phyloP scores from a whole-genome alignment of 2,888 invertebrate genomes.

The Limnephilus marmoratus region DNA sequence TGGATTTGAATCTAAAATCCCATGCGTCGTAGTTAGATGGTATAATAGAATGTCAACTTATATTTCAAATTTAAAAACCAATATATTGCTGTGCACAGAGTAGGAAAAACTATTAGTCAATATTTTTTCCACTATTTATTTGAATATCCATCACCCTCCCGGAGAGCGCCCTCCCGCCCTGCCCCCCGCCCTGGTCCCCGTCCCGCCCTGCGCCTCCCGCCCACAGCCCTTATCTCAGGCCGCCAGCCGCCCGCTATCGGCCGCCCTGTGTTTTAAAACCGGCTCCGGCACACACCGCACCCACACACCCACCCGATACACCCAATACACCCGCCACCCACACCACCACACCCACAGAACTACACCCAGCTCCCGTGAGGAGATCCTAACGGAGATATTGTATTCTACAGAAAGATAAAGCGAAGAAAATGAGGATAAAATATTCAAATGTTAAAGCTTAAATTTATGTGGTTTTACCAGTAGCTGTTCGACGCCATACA shows the following conservation, averaged over 20 bases:
- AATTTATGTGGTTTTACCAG: background rate
- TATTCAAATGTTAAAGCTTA: background rate
- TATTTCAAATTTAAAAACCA: background rate
- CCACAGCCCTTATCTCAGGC: constrained; percentile 67
- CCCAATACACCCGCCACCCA: background rate
- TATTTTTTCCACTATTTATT: constrained; percentile 25
- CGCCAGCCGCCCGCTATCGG: constrained; percentile 66
- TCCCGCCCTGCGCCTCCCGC: constrained; percentile 17
- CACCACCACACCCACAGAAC: background rate
- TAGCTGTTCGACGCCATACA: constrained; percentile 2
- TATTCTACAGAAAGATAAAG: background rate
- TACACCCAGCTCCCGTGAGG: constrained; percentile 2
- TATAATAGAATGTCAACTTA: background rate
- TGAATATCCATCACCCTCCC: constrained; percentile 4
- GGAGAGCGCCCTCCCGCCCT: constrained; percentile 22
- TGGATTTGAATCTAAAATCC: too few species aligned
- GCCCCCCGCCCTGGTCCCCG: constrained; percentile 7
- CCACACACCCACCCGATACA: background rate
- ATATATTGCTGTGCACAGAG: background rate
- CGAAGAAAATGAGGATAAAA: background rate
- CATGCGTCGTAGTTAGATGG: background rate
- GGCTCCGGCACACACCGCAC: constrained; percentile 36
- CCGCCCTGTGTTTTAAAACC: constrained; percentile 61
- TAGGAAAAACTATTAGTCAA: background rate
- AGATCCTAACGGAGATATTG: background rate